Percentiles rank a stretch among this genome's conserved stretches.
These are phyloP conservation scores for Sebastes melanostomus DNA, from an alignment of 2,797 vertebrate genomes.

Conservation along the genomic window DNA sequence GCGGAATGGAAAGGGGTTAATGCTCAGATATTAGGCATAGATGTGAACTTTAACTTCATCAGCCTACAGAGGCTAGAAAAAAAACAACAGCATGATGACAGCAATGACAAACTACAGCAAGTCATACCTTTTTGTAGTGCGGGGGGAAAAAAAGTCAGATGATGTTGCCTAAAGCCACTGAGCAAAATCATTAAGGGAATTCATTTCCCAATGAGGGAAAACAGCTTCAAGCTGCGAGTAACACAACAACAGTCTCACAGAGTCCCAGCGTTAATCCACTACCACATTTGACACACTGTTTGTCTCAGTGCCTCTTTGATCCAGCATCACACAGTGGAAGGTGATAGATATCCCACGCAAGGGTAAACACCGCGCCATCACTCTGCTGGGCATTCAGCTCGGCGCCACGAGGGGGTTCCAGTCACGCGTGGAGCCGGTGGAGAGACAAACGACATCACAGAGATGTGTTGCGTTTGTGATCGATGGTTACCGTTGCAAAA, in stretches of 20 bases:
- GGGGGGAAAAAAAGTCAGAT: slow-evolving; percentile 12
- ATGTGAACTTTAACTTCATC: slow-evolving; percentile 11
- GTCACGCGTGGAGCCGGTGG: slow-evolving; percentile 28
- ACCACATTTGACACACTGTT: slow-evolving; percentile 61
- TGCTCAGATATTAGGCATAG: neutral
- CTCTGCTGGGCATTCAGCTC: slow-evolving; percentile 44
- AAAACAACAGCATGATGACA: slow-evolving; percentile 26
- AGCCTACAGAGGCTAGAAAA: slow-evolving; percentile 27
- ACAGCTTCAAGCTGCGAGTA: slow-evolving; percentile 64
- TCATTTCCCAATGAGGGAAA: slow-evolving; percentile 60
- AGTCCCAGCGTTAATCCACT: slow-evolving; percentile 58
- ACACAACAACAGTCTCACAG: slow-evolving; percentile 49
- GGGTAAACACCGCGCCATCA: slow-evolving; percentile 53
- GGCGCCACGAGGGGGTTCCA: slow-evolving; percentile 32
- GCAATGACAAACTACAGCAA: slow-evolving; percentile 45
- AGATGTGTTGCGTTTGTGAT: slow-evolving; percentile 50
- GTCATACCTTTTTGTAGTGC: slow-evolving; percentile 27
- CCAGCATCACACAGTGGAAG: slow-evolving; percentile 45
- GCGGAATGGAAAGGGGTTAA: neutral
- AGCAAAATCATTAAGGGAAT: slow-evolving; percentile 68
- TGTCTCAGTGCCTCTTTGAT: slow-evolving; percentile 67
- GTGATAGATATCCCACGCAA: slow-evolving; percentile 63
- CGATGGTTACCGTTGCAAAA: slow-evolving; percentile 50
- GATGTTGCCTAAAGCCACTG: slow-evolving; percentile 51
- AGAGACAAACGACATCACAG: slow-evolving; percentile 42